phyloP scores from a whole-genome alignment of 2,888 invertebrate species.

The Alviniconcha strummeri region DNA sequence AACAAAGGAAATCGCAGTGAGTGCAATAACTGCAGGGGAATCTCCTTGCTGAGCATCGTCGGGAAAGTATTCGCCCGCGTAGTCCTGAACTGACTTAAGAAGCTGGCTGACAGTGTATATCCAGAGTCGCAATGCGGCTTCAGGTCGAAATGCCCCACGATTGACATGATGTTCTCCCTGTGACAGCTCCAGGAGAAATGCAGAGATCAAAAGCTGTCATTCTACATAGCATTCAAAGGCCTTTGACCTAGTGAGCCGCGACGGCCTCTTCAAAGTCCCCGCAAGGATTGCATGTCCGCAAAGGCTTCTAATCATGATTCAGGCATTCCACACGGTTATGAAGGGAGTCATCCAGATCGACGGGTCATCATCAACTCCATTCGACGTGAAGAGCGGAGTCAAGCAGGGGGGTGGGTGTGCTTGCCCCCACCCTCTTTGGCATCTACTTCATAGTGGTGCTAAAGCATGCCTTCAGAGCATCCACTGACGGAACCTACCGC shows the following conservation, averaged over 20 bases:
- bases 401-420: conserved; percentile 13
- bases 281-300: conserved; percentile 23
- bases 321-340: conserved; percentile 38
- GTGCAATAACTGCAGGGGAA: conserved; percentile 45
- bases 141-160: conserved; percentile 18
- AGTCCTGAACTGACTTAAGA: conserved; percentile 19
- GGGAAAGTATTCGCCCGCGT: conserved; percentile 16
- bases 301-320: conserved; percentile 32
- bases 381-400: conserved; percentile 1
- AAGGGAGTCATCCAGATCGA: conserved; percentile 29
- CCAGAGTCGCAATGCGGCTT: conserved; percentile 46
- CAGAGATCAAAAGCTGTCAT: conserved; percentile 34
- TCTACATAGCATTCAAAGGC: conserved; percentile 42
- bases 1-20: conserved; percentile 43
- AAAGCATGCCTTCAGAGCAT: conserved; percentile 3
- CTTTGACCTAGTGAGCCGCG: conserved; percentile 27
- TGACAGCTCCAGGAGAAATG: conserved; percentile 31
- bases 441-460: not conserved
- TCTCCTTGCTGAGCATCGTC: conserved; percentile 38
- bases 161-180: conserved; percentile 40
- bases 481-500: not conserved
- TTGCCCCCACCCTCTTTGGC: conserved; percentile 7
- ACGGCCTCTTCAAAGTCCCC: conserved; percentile 40
- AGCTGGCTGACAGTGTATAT: conserved; percentile 38
- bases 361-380: conserved; percentile 10